Evolutionary conservation across 37 sponge, comb jelly and placozoan species (phyloP).

Genomic region (Beroe ovata): DNA sequence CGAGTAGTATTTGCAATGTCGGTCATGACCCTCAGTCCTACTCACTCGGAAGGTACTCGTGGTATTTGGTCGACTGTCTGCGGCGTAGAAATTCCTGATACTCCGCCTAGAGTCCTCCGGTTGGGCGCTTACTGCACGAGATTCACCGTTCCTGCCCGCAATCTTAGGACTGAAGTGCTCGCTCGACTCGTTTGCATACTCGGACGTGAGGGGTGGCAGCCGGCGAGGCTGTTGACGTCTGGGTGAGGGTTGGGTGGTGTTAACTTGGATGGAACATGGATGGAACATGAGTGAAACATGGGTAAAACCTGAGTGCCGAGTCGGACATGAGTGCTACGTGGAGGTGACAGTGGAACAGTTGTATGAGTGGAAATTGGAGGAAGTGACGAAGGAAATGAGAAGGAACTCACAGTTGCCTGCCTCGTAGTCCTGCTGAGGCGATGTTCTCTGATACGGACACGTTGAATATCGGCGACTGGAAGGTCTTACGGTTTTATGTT

Average conservation of each 20-base stretch:
- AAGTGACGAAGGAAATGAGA: background rate
- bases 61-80: conserved; percentile 57
- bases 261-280: too few species aligned
- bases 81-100: conserved; percentile 20
- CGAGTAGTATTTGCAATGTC: too few species aligned
- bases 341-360: background rate
- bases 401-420: conserved; percentile 33
- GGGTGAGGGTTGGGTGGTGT: too few species aligned
- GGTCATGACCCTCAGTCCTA: too few species aligned
- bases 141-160: conserved; percentile 34
- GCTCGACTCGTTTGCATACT: background rate
- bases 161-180: conserved; percentile 17
- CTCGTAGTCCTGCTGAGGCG: conserved; percentile 34
- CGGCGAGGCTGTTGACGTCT: conserved; percentile 62
- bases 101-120: conserved; percentile 47
- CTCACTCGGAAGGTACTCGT: conserved; percentile 60
- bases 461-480: conserved; percentile 68
- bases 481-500: conserved; percentile 53
- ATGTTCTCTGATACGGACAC: conserved; percentile 21
- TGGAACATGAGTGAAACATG: too few species aligned
- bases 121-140: conserved; percentile 53
- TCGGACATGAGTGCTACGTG: too few species aligned
- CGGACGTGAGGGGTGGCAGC: conserved; percentile 41
- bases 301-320: too few species aligned
- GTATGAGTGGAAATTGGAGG: background rate